These are phyloP conservation scores for Cyphomyrus discorhynchus DNA, from an alignment of 2,113 vertebrate species.

Conservation along the genomic window DNA sequence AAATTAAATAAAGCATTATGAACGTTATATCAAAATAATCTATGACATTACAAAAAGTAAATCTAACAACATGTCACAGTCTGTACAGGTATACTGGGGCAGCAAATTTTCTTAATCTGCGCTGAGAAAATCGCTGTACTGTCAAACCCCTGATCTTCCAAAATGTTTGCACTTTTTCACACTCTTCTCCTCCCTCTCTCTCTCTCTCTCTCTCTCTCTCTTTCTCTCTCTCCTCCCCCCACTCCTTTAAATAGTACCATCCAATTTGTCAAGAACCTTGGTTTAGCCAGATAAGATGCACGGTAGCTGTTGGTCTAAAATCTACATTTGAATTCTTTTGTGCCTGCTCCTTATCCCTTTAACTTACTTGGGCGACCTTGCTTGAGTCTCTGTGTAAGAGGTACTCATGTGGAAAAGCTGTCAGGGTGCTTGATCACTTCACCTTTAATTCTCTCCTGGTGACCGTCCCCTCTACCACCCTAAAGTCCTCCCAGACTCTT, in stretches of 20 bases:
- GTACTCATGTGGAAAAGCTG: constrained; percentile 60
- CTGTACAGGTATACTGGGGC: background rate
- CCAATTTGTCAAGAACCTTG: constrained; percentile 59
- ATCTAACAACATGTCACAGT: background rate
- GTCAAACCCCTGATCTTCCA: background rate
- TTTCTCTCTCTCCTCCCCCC: constrained; percentile 18
- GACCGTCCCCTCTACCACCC: constrained; percentile 23
- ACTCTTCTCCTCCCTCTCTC: background rate
- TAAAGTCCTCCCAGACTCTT: background rate
- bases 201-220: constrained; percentile 39
- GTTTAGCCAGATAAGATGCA: constrained; percentile 33
- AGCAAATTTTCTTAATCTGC: background rate
- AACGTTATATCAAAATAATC: background rate
- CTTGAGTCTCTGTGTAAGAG: constrained; percentile 35
- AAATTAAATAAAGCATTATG: background rate
- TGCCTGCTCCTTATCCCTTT: constrained; percentile 59
- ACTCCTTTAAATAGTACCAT: constrained; percentile 59
- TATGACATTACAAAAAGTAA: background rate
- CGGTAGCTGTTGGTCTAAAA: constrained; percentile 57
- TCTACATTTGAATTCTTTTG: constrained; percentile 43
- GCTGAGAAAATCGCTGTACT: background rate
- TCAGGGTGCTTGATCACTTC: constrained; percentile 47
- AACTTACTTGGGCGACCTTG: constrained; percentile 40
- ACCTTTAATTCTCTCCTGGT: constrained; percentile 46
- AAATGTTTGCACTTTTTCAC: background rate